These are phyloP conservation scores for Brachyrhaphis roseni DNA, from an alignment of 2,797 vertebrate genomes.

Conservation along the genomic window DNA sequence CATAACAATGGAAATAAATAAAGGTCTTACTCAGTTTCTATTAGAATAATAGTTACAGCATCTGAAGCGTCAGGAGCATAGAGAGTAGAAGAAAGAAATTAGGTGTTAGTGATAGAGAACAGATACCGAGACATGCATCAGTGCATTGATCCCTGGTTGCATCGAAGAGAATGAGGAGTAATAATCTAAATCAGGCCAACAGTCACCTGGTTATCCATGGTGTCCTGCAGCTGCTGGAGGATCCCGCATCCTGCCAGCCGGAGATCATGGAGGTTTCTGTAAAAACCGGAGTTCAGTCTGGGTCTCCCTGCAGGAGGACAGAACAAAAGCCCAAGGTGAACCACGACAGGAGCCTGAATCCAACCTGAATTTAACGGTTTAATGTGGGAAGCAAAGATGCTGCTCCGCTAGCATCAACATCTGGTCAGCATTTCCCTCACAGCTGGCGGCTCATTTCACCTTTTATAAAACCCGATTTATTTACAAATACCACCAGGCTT, in stretches of 20 bases:
- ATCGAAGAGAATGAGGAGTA: slow-evolving; percentile 11
- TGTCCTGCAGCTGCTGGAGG: slow-evolving; percentile 37
- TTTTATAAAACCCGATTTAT: background rate
- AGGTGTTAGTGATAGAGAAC: slow-evolving; percentile 13
- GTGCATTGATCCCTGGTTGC: background rate
- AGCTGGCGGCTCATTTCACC: background rate
- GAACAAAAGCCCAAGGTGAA: slow-evolving; percentile 40
- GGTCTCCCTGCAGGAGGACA: slow-evolving; percentile 31
- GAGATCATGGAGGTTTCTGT: slow-evolving; percentile 3
- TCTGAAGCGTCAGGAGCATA: slow-evolving; percentile 63
- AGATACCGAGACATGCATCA: slow-evolving; percentile 22
- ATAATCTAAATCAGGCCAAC: slow-evolving; percentile 7
- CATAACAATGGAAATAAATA: slow-evolving; percentile 55
- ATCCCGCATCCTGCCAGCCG: slow-evolving; percentile 29
- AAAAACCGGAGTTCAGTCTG: slow-evolving; percentile 13
- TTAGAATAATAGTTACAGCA: slow-evolving; percentile 72
- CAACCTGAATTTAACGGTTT: slow-evolving; percentile 14
- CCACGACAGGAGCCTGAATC: slow-evolving; percentile 14
- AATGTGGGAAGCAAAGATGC: background rate
- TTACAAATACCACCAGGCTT: background rate
- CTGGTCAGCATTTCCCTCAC: background rate
- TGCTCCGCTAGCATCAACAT: background rate
- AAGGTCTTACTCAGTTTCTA: slow-evolving; percentile 73
- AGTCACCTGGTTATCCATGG: slow-evolving; percentile 69
- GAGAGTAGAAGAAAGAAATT: slow-evolving; percentile 46